Base-by-base conservation (phyloP, 37 sponge, comb jelly and placozoan species). In the Halichondria panicea region DNA sequence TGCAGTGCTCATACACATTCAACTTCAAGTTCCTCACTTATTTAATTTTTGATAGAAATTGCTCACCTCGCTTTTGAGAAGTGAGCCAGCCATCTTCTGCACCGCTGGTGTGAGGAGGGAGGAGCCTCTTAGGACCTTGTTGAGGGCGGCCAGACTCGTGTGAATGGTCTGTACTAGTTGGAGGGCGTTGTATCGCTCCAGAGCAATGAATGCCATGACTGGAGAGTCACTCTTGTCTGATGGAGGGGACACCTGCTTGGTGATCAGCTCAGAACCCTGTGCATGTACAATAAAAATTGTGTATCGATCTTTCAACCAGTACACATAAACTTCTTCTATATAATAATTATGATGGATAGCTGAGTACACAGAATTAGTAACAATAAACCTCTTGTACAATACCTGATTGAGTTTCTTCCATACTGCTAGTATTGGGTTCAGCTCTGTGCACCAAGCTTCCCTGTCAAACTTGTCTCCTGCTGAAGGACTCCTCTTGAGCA, bases 361-460 rank as follows among this genome's bases (percentile, higher is more conserved):
- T 48, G 11, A 15, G 52, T 48, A 48, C 21, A 27, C 22, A 35
- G 32, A 67, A 35, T 8, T 9, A 24, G 30, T 13, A 60, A 22
- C 24, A 22, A 24, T 60, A 60, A 19, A 60, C 24, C 30, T 24
- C 30, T 22, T 19, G 9, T 34, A 68, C 70, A 13, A 35, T 63
- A 82, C 97, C 94, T 98, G 88, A 56, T 98, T 98, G 0, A 98
- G 89, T 75, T 91, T 87, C 88, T 95, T 95, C 99, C 99, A 98
- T 0, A 98, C 74, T 24, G 72, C 57, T 11, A 98, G 84, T 34
- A 98, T 36, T 4, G 94, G 92, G 3, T 70, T 37, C 39, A 98
- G 84, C 45, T 95, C 85, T 15, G 86, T 61, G 8, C 67, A 66
- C 96, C 96, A 95, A 39, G 65, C 65, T 44, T 90, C 93, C 42